Evolutionary conservation across 2,113 vertebrate species (phyloP).

Genomic region (Lamprotornis superbus): DNA sequence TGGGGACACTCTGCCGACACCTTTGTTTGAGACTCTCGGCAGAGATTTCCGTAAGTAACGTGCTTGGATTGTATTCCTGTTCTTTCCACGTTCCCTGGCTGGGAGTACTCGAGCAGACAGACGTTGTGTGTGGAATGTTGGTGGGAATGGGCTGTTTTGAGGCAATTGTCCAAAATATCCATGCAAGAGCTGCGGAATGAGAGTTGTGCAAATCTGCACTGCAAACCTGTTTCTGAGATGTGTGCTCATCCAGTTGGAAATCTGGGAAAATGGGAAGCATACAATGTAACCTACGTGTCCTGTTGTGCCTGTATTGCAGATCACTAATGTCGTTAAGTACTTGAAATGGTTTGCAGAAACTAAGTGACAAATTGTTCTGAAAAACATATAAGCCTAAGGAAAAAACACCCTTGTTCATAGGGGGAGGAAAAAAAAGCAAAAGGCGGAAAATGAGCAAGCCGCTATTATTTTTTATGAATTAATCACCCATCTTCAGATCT

Average conservation of each 20-base stretch:
- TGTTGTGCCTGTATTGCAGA: background rate
- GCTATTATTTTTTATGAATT: background rate
- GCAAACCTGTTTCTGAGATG: background rate
- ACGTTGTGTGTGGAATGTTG: fast-evolving
- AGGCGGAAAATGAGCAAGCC: background rate
- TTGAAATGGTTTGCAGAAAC: background rate
- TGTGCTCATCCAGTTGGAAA: background rate
- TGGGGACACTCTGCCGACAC: background rate
- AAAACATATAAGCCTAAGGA: background rate
- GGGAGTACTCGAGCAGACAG: background rate
- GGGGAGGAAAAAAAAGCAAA: background rate
- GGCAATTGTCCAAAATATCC: background rate
- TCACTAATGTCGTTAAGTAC: background rate
- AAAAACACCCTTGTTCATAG: background rate
- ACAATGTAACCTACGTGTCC: fast-evolving
- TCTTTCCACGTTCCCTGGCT: background rate
- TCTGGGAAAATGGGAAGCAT: background rate
- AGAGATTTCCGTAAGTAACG: background rate
- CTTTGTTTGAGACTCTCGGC: background rate
- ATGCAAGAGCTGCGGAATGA: background rate
- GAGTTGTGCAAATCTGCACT: background rate
- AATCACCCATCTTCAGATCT: background rate
- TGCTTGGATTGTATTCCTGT: background rate
- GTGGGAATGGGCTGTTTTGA: background rate
- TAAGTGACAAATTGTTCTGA: background rate